Percentiles rank a stretch among this genome's conserved stretches.
Evolutionary conservation across 2,113 vertebrate genomes (phyloP).

Genomic region (Eonycteris spelaea): DNA sequence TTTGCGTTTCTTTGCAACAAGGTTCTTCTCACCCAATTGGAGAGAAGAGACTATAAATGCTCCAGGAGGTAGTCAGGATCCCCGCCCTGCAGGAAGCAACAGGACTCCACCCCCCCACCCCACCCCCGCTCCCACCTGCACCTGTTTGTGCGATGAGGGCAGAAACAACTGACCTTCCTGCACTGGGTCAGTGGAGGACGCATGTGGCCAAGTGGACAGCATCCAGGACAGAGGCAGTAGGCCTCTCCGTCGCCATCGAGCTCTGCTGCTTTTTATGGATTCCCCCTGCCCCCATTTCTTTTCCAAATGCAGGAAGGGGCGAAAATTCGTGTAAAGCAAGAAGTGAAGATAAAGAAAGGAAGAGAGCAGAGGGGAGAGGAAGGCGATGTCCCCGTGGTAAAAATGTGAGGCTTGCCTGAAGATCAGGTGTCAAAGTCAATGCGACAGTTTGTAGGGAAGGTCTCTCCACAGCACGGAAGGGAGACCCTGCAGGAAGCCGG

Average conservation of each 20-base stretch:
- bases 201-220: neutral
- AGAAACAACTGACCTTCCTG: neutral
- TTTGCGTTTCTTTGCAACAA: neutral
- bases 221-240: neutral
- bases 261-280: neutral
- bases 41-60: neutral
- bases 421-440: neutral
- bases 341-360: neutral
- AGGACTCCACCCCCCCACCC: accelerated
- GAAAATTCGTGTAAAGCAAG: neutral
- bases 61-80: neutral
- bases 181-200: too few relatives aligned
- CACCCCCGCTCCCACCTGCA: neutral
- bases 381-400: neutral
- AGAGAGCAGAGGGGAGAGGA: neutral
- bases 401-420: neutral
- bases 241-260: neutral
- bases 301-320: neutral
- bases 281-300: neutral
- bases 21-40: neutral
- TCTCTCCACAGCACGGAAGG: neutral
- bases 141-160: neutral
- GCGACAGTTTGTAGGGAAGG: neutral
- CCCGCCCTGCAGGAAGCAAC: neutral
- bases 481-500: neutral